A percentile compares a stretch with the other conserved stretches of the same genome.
phyloP scores from a whole-genome alignment of 1,140 invertebrate species.

The Hylyphantes graminicola region DNA sequence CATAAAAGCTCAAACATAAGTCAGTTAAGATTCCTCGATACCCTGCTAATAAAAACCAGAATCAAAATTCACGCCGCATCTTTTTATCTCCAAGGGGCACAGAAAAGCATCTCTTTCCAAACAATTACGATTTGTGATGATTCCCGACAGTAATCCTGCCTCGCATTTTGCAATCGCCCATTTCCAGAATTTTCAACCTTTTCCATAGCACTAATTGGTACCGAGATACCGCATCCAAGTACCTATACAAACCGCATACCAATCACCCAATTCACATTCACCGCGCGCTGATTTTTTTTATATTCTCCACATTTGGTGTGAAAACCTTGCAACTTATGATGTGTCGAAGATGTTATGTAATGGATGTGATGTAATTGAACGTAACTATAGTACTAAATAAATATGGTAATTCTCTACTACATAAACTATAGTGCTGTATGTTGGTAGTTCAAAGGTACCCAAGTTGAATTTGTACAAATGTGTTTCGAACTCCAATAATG shows the following conservation, averaged over 20 bases:
- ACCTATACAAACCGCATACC: slow-evolving; percentile 12
- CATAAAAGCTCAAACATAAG: no score
- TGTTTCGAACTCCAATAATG: no score
- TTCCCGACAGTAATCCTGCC: background rate
- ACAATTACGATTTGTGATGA: slow-evolving; percentile 4
- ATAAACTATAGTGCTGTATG: no score
- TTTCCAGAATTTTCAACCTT: slow-evolving; percentile 10
- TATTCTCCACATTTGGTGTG: no score
- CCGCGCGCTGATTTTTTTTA: background rate
- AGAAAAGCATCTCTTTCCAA: background rate
- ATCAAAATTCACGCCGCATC: background rate
- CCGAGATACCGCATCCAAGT: background rate
- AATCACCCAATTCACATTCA: slow-evolving; percentile 32
- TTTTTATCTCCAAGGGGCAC: no score
- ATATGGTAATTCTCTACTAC: no score
- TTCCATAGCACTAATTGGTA: slow-evolving; percentile 24
- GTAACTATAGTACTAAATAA: no score
- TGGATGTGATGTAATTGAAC: no score
- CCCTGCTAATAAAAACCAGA: background rate
- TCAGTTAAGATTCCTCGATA: background rate
- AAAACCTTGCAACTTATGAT: no score
- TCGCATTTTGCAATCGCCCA: background rate
- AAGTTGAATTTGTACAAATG: no score
- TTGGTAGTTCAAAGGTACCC: no score
- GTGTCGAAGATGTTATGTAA: no score